Evolutionary conservation across 2,888 invertebrate genomes (phyloP).

Genomic region (Zele albiditarsus): DNA sequence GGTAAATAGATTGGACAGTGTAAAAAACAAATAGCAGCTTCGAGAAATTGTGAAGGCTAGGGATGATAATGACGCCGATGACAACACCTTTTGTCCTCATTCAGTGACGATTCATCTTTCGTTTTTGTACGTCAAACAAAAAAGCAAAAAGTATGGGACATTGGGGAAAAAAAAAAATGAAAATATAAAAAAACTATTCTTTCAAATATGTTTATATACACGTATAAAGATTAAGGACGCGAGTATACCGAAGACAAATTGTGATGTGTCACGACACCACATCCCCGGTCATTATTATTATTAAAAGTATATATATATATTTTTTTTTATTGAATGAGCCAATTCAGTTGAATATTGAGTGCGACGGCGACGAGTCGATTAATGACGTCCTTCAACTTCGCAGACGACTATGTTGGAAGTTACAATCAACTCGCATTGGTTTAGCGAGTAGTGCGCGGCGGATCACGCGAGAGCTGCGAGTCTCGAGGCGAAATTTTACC

Average conservation of each 20-base stretch:
- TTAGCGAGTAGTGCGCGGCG: slow-evolving; percentile 45
- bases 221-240: slow-evolving; percentile 28
- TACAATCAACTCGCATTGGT: slow-evolving; percentile 44
- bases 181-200: neutral
- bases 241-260: slow-evolving; percentile 29
- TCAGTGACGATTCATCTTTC: neutral
- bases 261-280: slow-evolving; percentile 34
- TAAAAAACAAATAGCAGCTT: neutral
- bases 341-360: slow-evolving; percentile 38
- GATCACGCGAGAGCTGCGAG: slow-evolving; percentile 40
- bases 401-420: slow-evolving; percentile 25
- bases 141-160: neutral
- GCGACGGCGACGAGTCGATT: slow-evolving; percentile 35
- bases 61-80: neutral
- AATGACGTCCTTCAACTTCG: slow-evolving; percentile 45
- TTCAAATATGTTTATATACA: neutral
- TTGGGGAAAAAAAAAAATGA: neutral
- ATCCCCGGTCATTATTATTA: neutral
- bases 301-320: slow-evolving; percentile 1
- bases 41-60: neutral
- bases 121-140: neutral
- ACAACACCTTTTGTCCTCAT: neutral
- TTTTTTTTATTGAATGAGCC: slow-evolving; percentile 5
- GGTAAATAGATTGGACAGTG: slow-evolving; percentile 5
- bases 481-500: slow-evolving; percentile 45